Conservation (phyloP, 1,140 invertebrate species). For the Nymphalis io region DNA sequence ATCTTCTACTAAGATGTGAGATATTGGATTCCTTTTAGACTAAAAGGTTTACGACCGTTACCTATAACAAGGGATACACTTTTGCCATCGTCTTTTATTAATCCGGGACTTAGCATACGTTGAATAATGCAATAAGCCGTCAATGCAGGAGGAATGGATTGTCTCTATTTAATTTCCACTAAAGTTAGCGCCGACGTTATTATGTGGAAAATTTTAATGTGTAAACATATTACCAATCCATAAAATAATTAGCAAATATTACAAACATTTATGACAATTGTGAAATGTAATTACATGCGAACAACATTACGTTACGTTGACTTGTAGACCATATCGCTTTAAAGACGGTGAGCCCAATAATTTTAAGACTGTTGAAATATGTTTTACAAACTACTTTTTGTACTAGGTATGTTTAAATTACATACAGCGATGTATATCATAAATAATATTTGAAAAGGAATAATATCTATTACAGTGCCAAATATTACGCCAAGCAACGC, state of each 20-base stretch:
- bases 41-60: background rate
- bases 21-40: background rate
- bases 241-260: background rate
- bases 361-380: background rate
- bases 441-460: no score
- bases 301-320: conserved; percentile 1
- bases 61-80: conserved; percentile 52
- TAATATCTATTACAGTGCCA: no score
- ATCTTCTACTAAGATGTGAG: no score
- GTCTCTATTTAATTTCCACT: conserved; percentile 63
- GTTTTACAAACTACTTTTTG: background rate
- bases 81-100: conserved; percentile 64
- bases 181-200: conserved; percentile 42
- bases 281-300: background rate
- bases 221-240: background rate
- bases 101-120: conserved; percentile 64
- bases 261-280: background rate
- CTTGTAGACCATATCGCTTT: background rate
- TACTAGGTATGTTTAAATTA: no score
- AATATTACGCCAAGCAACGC: no score
- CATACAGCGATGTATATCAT: no score
- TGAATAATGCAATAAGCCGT: conserved; percentile 61
- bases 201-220: background rate
- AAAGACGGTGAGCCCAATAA: background rate
- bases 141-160: conserved; percentile 60